Evolutionary conservation across 2,888 invertebrate genomes (phyloP).

Genomic region (Electrophaes corylata): DNA sequence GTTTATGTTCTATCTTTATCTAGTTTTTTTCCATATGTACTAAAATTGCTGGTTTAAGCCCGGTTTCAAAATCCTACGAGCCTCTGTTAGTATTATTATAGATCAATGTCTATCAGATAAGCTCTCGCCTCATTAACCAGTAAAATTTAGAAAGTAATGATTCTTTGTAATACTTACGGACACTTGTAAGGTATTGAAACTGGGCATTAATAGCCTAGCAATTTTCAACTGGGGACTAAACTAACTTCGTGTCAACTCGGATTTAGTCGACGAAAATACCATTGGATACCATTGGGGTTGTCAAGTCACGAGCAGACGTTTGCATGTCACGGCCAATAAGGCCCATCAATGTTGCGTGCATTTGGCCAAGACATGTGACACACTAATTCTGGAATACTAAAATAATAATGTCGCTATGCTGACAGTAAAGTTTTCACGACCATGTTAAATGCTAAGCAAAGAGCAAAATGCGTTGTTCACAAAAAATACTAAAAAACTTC

Average conservation of each 20-base stretch:
- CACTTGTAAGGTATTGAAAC: too few relatives aligned
- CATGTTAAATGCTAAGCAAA: slow-evolving; percentile 12
- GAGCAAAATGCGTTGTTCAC: neutral
- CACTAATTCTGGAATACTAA: slow-evolving; percentile 70
- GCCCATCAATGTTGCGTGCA: slow-evolving; percentile 77
- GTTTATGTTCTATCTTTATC: too few relatives aligned
- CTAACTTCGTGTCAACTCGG: slow-evolving; percentile 11
- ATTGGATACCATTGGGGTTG: slow-evolving; percentile 70
- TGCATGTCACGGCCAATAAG: slow-evolving; percentile 79
- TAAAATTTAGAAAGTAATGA: too few relatives aligned
- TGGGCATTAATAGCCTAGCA: too few relatives aligned
- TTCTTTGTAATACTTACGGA: too few relatives aligned
- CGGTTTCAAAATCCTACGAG: too few relatives aligned
- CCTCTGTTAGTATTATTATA: too few relatives aligned
- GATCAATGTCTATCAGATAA: too few relatives aligned
- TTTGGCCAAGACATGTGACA: slow-evolving; percentile 72
- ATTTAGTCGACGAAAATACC: slow-evolving; percentile 68
- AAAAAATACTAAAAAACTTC: slow-evolving; percentile 9
- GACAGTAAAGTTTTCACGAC: slow-evolving; percentile 43
- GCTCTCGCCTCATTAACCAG: too few relatives aligned
- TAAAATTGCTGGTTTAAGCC: too few relatives aligned
- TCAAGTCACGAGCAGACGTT: slow-evolving; percentile 56
- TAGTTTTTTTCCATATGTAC: too few relatives aligned
- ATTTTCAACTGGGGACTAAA: too few relatives aligned
- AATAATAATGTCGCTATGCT: slow-evolving; percentile 50